Base-by-base conservation (phyloP, 2,113 vertebrate species). In the Columba janthina region DNA sequence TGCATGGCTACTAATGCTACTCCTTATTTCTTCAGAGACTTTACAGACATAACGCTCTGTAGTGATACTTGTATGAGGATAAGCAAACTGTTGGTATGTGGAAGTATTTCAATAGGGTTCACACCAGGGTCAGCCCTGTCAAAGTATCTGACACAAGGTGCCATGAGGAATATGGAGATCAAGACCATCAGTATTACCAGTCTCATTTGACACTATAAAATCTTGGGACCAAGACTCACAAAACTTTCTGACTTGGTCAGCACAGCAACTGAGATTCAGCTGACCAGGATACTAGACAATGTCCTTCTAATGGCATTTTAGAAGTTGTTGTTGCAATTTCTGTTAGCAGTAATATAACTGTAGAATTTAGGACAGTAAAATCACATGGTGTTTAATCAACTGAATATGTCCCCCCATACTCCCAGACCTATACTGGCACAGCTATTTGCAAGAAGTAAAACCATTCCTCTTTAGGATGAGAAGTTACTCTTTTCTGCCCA, bases 1-100 rank as follows among this genome's bases (percentile, higher is more conserved):
- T 89, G 65, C 65, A 86, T 26, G 80, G 84, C 91, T 93, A 94
- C 61, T 96, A 94, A 90, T 92, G 93, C 34, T 96, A 71, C 69
- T 92, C 31, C 72, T 82, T 88, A 83, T 90, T 96, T 92, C 95
- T 92, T 92, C 15, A 89, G 69, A 92, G 57, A 57, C 9, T 56
- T 54, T 62, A 50, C 65, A 94, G 85, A 62, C 12, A 2, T 67
- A 92, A 71, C 32, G 38, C 53, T 81, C 32, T 44, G 25, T 40
- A 56, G 70, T 17, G 24, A 53, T 81, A 78, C 44, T 60, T 90
- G 11, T 44, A 67, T 29, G 21, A 84, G 46, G 61, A 64, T 74
- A 56, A 95, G 83, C 18, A 90, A 90, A 69, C 44, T 81, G 65
- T 24, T 90, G 29, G 34, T 79, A 50, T 32, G 57, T 69, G 46